Evolutionary conservation across 23 tunicate genomes (phyloP).

Genomic region (Trididemnum clinides): DNA sequence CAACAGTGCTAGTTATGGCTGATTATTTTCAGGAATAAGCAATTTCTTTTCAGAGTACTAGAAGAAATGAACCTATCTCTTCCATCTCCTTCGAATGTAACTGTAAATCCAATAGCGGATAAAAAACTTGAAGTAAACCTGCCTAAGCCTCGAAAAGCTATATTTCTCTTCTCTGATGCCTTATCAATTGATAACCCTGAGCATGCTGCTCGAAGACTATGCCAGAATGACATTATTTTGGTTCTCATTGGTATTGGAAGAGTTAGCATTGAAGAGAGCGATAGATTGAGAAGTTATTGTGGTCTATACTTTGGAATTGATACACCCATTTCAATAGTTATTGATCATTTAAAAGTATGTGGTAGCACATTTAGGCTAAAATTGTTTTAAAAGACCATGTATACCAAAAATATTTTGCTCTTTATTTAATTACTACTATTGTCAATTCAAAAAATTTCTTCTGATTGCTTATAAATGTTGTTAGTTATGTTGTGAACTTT

Average conservation of each 20-base stretch:
- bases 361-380: too few species aligned
- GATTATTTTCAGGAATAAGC: too few species aligned
- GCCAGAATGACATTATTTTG: conserved; percentile 73
- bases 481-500: too few species aligned
- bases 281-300: conserved; percentile 54
- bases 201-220: conserved; percentile 77
- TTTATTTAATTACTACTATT: too few species aligned
- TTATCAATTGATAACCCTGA: conserved; percentile 67
- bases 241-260: conserved; percentile 62
- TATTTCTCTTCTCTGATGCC: conserved; percentile 79
- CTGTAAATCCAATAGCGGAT: not conserved
- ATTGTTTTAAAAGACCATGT: too few species aligned
- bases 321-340: conserved; percentile 52
- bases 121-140: not conserved
- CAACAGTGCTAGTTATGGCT: too few species aligned
- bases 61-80: not conserved
- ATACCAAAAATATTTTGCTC: too few species aligned
- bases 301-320: conserved; percentile 51
- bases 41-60: not conserved
- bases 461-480: too few species aligned
- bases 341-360: conserved; percentile 56
- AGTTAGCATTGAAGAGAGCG: conserved; percentile 33
- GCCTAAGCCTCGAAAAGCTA: conserved; percentile 40
- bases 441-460: too few species aligned
- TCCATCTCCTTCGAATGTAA: not conserved